Percentiles rank a stretch among this genome's conserved stretches.
These are phyloP conservation scores for Saccostrea cuccullata DNA, from an alignment of 1,140 invertebrate species.

Conservation along the genomic window DNA sequence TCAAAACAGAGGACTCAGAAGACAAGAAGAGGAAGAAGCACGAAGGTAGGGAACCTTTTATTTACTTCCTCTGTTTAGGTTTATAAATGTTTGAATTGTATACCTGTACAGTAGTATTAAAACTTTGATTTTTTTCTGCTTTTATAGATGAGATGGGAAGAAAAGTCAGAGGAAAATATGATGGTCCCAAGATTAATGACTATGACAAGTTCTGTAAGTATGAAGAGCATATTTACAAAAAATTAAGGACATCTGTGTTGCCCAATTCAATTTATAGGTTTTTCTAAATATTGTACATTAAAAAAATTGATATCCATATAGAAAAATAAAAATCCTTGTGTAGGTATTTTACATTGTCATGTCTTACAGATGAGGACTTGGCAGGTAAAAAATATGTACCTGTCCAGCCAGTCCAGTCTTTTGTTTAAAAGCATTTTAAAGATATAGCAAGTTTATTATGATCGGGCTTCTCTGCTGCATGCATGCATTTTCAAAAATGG, in stretches of 20 bases:
- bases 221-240: too few relatives aligned
- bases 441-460: too few relatives aligned
- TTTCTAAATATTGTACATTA: too few relatives aligned
- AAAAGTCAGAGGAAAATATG: conserved; percentile 92
- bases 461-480: too few relatives aligned
- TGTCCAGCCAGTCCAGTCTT: conserved; percentile 96
- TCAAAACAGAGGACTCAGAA: conserved; percentile 73
- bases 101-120: not conserved
- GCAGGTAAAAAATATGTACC: conserved; percentile 98
- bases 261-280: too few relatives aligned
- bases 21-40: conserved; percentile 68
- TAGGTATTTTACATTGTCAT: not conserved
- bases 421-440: too few relatives aligned
- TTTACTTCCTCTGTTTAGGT: not conserved
- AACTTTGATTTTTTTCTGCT: conserved; percentile 36
- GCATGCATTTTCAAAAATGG: too few relatives aligned
- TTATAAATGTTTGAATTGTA: not conserved
- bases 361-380: conserved; percentile 92
- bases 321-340: not conserved
- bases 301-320: too few relatives aligned
- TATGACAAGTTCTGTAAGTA: conserved; percentile 94
- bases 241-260: too few relatives aligned
- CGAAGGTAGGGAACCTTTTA: conserved; percentile 65
- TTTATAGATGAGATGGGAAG: conserved; percentile 91
- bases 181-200: conserved; percentile 91